Conservation (phyloP, 2,888 invertebrate species). For the Elmis aenea region DNA sequence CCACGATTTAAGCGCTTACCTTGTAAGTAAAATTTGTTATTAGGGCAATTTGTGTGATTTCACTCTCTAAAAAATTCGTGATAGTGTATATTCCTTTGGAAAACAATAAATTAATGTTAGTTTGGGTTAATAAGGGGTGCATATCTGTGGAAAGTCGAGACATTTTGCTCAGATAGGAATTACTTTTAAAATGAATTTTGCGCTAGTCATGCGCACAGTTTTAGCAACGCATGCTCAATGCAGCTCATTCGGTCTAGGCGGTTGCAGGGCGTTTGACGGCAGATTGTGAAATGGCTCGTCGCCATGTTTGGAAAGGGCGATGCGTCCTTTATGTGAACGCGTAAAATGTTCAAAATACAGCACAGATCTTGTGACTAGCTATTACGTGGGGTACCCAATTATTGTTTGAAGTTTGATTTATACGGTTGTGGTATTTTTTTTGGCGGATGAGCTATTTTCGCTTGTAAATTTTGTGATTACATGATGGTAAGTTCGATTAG, state of each 20-base stretch:
- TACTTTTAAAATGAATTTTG: slow-evolving; percentile 10
- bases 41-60: slow-evolving; percentile 50
- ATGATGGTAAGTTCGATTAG: slow-evolving; percentile 57
- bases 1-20: slow-evolving; percentile 38
- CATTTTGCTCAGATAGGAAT: slow-evolving; percentile 28
- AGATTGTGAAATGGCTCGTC: slow-evolving; percentile 45
- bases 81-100: slow-evolving; percentile 53
- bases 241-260: slow-evolving; percentile 25
- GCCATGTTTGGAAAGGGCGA: slow-evolving; percentile 52
- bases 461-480: slow-evolving; percentile 62
- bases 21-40: slow-evolving; percentile 50
- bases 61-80: slow-evolving; percentile 55
- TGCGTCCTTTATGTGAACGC: slow-evolving; percentile 45
- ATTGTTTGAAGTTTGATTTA: slow-evolving; percentile 45
- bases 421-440: slow-evolving; percentile 46
- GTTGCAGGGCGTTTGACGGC: slow-evolving; percentile 28
- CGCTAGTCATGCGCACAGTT: slow-evolving; percentile 22
- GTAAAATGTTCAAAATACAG: slow-evolving; percentile 50
- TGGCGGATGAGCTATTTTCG: slow-evolving; percentile 54
- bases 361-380: slow-evolving; percentile 48
- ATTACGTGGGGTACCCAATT: slow-evolving; percentile 54
- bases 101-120: slow-evolving; percentile 46
- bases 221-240: slow-evolving; percentile 27
- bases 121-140: slow-evolving; percentile 44
- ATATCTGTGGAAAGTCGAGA: slow-evolving; percentile 24